Percentiles rank a stretch among this genome's conserved stretches.
Conservation (phyloP, 35 echinoderm and acorn worm species). For the Ptychodera flava region DNA sequence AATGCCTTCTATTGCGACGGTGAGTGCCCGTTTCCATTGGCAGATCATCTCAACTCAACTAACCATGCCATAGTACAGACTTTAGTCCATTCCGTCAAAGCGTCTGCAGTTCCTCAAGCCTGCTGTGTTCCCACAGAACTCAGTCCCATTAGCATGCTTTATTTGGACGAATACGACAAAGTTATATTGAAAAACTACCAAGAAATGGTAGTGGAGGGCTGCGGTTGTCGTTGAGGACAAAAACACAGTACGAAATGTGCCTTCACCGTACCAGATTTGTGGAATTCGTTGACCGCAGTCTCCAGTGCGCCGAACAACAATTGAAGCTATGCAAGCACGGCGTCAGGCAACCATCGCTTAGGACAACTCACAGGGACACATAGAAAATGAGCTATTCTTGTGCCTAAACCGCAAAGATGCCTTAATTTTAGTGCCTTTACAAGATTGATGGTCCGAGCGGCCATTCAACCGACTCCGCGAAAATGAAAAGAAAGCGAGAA, state of each 20-base stretch:
- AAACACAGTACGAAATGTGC: background rate
- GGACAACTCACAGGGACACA: background rate
- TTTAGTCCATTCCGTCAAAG: constrained; percentile 83
- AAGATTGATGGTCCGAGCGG: background rate
- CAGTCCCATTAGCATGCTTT: constrained; percentile 88
- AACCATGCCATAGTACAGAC: constrained; percentile 98
- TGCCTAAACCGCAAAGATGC: background rate
- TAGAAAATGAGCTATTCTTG: background rate
- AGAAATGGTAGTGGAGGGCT: constrained; percentile 90
- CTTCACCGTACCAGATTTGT: background rate
- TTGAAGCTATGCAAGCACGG: background rate
- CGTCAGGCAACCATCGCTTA: background rate
- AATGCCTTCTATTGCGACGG: constrained; percentile 91
- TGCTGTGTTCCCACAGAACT: constrained; percentile 99
- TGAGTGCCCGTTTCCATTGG: constrained; percentile 80
- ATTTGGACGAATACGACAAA: constrained; percentile 69
- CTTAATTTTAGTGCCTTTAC: background rate
- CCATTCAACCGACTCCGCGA: background rate
- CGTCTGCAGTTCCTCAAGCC: constrained; percentile 66
- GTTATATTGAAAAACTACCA: constrained; percentile 92
- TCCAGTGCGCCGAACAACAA: background rate
- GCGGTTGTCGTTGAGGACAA: constrained; percentile 78
- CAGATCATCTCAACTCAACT: constrained; percentile 81
- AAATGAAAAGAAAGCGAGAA: too few species aligned
- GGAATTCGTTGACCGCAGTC: background rate